Evolutionary conservation across 2,888 invertebrate species (phyloP).

Genomic region (Papilio elwesi): DNA sequence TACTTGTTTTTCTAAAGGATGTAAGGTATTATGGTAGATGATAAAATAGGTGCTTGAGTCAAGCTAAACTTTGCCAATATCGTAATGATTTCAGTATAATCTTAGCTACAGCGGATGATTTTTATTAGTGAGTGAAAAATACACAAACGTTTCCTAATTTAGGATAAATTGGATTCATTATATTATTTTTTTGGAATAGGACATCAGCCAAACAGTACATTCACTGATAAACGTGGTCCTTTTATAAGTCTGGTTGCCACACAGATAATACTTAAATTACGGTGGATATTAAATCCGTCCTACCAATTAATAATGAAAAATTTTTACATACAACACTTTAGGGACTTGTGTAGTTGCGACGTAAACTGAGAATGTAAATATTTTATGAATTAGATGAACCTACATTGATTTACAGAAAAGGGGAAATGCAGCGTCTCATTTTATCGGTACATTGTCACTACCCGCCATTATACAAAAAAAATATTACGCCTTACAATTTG

Average conservation of each 20-base stretch:
- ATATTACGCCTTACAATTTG: constrained; percentile 28
- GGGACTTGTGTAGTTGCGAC: background rate
- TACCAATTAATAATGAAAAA: background rate
- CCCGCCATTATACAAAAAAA: constrained; percentile 30
- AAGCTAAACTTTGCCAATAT: constrained; percentile 60
- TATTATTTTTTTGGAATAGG: too few species aligned
- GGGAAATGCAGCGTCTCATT: background rate
- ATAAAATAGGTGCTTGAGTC: constrained; percentile 42
- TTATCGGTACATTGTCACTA: constrained; percentile 40
- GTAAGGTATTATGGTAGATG: constrained; percentile 12
- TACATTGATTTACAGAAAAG: background rate
- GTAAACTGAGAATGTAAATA: constrained; percentile 1
- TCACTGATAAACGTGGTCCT: too few species aligned
- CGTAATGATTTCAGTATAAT: constrained; percentile 62
- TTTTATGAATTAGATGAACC: constrained; percentile 8
- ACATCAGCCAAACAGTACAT: too few species aligned
- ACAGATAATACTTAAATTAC: too few species aligned
- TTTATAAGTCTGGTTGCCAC: too few species aligned
- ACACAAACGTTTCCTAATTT: background rate
- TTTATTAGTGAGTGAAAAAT: constrained; percentile 32
- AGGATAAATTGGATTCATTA: background rate
- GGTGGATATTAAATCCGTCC: too few species aligned
- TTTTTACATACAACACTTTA: background rate
- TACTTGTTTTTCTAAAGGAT: constrained; percentile 7
- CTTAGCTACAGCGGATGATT: constrained; percentile 56